Base-by-base conservation (phyloP, 2,888 invertebrate species). In the Catotricha subobsoleta region DNA sequence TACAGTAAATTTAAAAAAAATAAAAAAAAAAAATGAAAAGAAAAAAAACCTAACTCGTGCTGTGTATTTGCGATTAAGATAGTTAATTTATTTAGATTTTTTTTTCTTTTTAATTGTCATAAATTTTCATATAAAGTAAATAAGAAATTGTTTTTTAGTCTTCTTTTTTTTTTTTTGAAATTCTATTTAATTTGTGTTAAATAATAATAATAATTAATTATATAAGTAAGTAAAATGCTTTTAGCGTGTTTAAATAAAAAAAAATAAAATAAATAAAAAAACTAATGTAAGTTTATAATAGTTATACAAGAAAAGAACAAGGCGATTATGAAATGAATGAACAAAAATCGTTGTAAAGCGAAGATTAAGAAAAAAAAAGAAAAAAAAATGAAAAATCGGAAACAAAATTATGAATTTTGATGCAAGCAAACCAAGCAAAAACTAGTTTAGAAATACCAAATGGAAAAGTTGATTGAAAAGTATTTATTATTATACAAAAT, bases 1-100 rank as follows among this genome's bases (percentile, higher is more conserved):
- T 5, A 16, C 16, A 15, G 5, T 7, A 4, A 33, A 33, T 16
- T 30, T 30, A 13, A 30, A 30, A 6, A 30, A 13, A 12, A 12
- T 10, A 9, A 30, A 30, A 10, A n/a, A 13, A 30, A 13, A 30
- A 6, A 13, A 30, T 25, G 13, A 33, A 33, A 15, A 33, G 18
- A 16, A 16, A 33, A 18, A 16, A 33, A 33, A 16, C 33, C 13
- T 33, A 16, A 16, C 16, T 16, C 16, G 33, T 18, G 33, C 33
- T 33, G 33, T 33, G 33, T 15, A 33, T 33, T 33, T 33, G 33
- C 33, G 33, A 15, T 7, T 33, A 33, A 33, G 33, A n/a, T 33
- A 33, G 33, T 33, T 33, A 33, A 33, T 33, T 33, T 33, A 33
- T 33, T 33, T 25, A 25, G 25, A 8, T 25, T 25, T 25, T 25